Evolutionary conservation across 2,797 vertebrate genomes (phyloP), one percentile per base, ranked within the genome.

Genomic region (Takifugu rubripes): DNA sequence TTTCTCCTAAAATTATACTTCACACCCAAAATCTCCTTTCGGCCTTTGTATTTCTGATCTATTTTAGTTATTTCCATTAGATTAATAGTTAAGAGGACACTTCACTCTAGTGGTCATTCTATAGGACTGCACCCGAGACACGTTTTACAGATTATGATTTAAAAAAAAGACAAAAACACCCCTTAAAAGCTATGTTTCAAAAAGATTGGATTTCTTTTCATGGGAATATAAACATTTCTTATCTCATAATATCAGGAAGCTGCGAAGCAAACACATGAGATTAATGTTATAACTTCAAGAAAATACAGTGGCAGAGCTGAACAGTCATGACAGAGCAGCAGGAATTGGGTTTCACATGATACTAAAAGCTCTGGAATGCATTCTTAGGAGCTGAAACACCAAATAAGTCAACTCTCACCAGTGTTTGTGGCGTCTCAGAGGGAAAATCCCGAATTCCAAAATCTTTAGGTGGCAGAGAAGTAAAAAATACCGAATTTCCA

Each of bases 331-430:
- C 61, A 51, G 68, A 71, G 61, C 68, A 65, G 71, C 55, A 49
- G 70, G 59, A 80, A 68, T 81, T 74, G 79, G 75, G 72, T 87
- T 90, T 86, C 84, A 84, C 83, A 84, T 89, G 88, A 89, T 82
- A 81, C 84, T 40, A 85, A 77, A 82, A 59, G 70, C 75, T 84
- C 72, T 82, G 87, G 87, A 83, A 90, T 89, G 82, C 70, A 71
- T 57, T 85, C 84, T 75, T 82, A 60, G 45, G 81, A 77, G 82
- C 76, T 46, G 56, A 66, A 60, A 68, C 42, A 66, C 61, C 64
- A 72, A 67, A 67, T 57, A 52, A 16, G 25, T 26, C 59, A 49
- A 55, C 64, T 79, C 48, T 59, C 71, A 65, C 65, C 11, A 68
- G 56, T 69, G 70, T 61, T 50, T 54, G 54, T 54, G 55, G 66